Evolutionary conservation across 2,113 vertebrate genomes (phyloP).

Genomic region (Vicugna pacos): DNA sequence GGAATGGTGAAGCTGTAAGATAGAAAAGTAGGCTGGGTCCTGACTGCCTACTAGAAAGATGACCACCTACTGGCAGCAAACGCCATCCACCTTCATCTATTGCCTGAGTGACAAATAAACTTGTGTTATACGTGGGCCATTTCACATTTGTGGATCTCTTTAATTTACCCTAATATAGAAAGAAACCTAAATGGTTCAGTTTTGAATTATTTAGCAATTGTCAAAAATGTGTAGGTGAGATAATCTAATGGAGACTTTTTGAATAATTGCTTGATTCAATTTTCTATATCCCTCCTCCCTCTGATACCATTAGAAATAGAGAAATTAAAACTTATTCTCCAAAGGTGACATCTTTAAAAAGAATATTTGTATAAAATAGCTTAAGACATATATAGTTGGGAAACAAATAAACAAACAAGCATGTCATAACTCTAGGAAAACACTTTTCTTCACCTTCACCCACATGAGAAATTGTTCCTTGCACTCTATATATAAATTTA

Average conservation of each 20-base stretch:
- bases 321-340: neutral
- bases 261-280: neutral
- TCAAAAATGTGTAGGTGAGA: neutral
- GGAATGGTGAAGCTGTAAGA: neutral
- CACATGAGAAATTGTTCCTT: slow-evolving; percentile 42
- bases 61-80: neutral
- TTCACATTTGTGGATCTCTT: neutral
- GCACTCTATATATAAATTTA: neutral
- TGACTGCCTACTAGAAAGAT: neutral
- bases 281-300: neutral
- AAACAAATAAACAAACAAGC: neutral
- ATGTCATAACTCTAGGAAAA: neutral
- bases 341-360: neutral
- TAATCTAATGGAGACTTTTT: neutral
- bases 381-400: neutral
- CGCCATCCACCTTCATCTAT: neutral
- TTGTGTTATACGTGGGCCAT: neutral
- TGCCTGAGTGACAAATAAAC: neutral
- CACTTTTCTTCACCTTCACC: slow-evolving; percentile 1
- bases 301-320: neutral
- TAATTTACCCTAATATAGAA: neutral
- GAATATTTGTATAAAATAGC: neutral
- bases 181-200: neutral
- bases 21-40: neutral
- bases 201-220: neutral